Evolutionary conservation across 2,113 vertebrate genomes (phyloP), one percentile per base, ranked within the genome.

Genomic region (Dissostichus mawsoni): DNA sequence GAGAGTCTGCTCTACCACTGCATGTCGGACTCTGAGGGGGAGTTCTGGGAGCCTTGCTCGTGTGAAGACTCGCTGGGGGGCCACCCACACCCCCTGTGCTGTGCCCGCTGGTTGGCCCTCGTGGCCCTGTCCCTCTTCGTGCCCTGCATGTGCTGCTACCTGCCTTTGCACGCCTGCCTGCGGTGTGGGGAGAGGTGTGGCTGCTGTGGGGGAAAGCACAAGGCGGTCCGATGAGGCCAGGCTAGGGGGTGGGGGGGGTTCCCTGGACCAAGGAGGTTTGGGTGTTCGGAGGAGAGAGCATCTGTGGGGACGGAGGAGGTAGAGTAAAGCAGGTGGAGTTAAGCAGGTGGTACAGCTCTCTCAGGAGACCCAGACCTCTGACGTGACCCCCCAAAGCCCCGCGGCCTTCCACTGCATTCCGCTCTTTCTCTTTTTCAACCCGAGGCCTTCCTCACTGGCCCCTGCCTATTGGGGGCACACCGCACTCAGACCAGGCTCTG

Each of bases 141-240:
- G 87, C 97, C 97, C 92, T 98, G 97, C 94, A 97, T 98, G 95
- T 98, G 97, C 96, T 98, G 97, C 95, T 98, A 97, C 78, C 95
- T 97, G 83, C 97, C 97, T 74, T 93, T 98, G 90, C 95, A 94
- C 59, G 96, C 95, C n/a, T 98, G 97, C 92, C 95, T 98, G 93
- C 96, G 95, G 86, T 97, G 97, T n/a, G 97, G 97, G 0, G 95
- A 96, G 77, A 93, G 95, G 48, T 97, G 96, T 2, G 97, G 97
- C 88, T 98, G 97, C 84, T 97, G 96, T 0, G 97, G 97, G 65
- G 97, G 97, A 69, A 96, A 95, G 89, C 97, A 97, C 94, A 97
- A 98, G 89, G 97, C 97, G 0, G 96, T 97, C 63, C 97, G 96
- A 92, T 98, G 96, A 98, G 94, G 87, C 83, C 90, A 70, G 92